phyloP scores from a whole-genome alignment of 2,888 invertebrate species.

The Nipponacmea schrenckii region DNA sequence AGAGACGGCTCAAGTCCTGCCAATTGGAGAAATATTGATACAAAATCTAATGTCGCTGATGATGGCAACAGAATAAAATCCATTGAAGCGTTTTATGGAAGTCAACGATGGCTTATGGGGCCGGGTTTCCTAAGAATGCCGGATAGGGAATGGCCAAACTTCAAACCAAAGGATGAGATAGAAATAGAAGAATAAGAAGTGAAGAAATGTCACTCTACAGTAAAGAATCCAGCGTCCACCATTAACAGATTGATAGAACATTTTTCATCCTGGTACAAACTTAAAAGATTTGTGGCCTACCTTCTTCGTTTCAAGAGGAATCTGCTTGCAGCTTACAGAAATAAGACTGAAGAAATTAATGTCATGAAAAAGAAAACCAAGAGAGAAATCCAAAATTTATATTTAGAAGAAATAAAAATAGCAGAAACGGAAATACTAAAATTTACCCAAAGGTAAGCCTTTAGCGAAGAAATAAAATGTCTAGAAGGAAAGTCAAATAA shows the following conservation, averaged over 20 bases:
- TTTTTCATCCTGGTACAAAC: neutral
- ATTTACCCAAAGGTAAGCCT: neutral
- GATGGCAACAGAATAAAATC: neutral
- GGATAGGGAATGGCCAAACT: neutral
- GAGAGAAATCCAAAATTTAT: neutral
- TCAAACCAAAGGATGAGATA: neutral
- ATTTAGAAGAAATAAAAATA: neutral
- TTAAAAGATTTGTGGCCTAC: neutral
- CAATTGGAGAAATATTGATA: neutral
- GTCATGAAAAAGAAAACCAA: neutral
- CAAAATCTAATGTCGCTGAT: slow-evolving; percentile 2
- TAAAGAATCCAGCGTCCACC: neutral
- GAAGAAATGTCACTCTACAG: neutral
- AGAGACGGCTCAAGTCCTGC: slow-evolving; percentile 3
- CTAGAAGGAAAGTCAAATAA: neutral
- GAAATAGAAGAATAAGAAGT: neutral
- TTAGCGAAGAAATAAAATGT: neutral
- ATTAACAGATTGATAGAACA: neutral
- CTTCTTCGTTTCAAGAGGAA: neutral
- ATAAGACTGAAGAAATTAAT: too few species aligned
- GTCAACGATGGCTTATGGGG: neutral
- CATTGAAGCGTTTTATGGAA: neutral
- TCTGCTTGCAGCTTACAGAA: neutral
- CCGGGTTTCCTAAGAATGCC: neutral
- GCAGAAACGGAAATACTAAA: slow-evolving; percentile 5